These are phyloP conservation scores for Tyrannus savana DNA, from an alignment of 2,113 vertebrate species.

Conservation along the genomic window DNA sequence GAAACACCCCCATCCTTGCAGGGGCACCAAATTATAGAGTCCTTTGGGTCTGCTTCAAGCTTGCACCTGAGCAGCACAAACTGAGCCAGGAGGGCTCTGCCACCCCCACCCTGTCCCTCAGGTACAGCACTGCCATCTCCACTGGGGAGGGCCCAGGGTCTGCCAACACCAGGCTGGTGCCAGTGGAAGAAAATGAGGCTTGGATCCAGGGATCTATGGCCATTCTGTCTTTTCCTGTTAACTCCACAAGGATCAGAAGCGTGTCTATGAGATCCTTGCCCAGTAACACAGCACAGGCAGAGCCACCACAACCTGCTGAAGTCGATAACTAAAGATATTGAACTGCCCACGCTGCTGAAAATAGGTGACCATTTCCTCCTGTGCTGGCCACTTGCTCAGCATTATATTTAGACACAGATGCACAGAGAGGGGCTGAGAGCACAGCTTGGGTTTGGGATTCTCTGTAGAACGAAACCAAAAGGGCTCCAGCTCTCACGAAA, in stretches of 20 bases:
- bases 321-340: neutral
- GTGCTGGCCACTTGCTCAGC: neutral
- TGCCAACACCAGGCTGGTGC: neutral
- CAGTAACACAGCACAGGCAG: neutral
- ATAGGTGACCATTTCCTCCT: neutral
- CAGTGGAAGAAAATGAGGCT: accelerated
- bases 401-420: neutral
- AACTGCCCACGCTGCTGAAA: neutral
- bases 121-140: neutral
- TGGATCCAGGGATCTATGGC: neutral
- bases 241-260: neutral
- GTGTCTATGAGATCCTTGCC: neutral
- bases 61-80: accelerated
- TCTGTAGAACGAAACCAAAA: neutral
- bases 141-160: neutral
- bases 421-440: accelerated
- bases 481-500: neutral
- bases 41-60: neutral
- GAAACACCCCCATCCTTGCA: neutral
- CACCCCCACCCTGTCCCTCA: neutral
- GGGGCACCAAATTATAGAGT: neutral
- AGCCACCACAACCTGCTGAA: neutral
- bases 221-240: neutral
- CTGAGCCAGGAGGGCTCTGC: neutral
- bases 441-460: neutral